A percentile compares a stretch with the other conserved stretches of the same genome.
phyloP scores from a whole-genome alignment of 2,113 vertebrate genomes.

The Gopherus evgoodei region DNA sequence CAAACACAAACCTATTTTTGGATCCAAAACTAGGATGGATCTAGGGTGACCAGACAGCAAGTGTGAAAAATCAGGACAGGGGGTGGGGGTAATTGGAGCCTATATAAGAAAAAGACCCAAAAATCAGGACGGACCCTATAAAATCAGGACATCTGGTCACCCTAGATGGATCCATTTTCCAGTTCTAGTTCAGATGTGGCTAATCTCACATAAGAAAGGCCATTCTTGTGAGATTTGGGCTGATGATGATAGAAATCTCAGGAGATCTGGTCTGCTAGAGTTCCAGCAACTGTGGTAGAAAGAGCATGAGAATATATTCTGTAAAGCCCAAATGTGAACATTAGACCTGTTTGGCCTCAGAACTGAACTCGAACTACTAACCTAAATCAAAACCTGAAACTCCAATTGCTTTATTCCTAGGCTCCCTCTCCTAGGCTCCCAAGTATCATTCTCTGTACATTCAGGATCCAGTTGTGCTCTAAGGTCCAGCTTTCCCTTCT shows the following conservation, averaged over 20 bases:
- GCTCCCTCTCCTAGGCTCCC: neutral
- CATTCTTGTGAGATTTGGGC: slow-evolving; percentile 25
- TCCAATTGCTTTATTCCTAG: neutral
- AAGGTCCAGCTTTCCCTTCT: slow-evolving; percentile 45
- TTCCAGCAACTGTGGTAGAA: slow-evolving; percentile 5
- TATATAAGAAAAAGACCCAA: too few relatives aligned
- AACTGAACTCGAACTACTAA: too few relatives aligned
- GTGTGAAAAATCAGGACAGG: too few relatives aligned
- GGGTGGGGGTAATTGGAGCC: too few relatives aligned
- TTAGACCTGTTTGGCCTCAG: neutral
- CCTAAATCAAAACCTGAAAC: slow-evolving; percentile 18
- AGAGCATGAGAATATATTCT: slow-evolving; percentile 28
- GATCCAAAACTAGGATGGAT: neutral
- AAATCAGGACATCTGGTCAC: too few relatives aligned
- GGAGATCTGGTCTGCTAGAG: neutral
- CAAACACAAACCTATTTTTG: neutral
- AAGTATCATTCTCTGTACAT: slow-evolving; percentile 1
- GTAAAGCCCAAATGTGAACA: neutral
- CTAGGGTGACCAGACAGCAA: too few relatives aligned
- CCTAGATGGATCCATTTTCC: neutral
- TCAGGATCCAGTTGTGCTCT: neutral
- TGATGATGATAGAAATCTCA: slow-evolving; percentile 7
- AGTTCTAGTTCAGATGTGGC: neutral
- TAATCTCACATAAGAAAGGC: neutral
- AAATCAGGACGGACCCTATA: too few relatives aligned